These are phyloP conservation scores for Spatulosminthurus flaviceps DNA, from an alignment of 2,888 invertebrate genomes.

Conservation along the genomic window DNA sequence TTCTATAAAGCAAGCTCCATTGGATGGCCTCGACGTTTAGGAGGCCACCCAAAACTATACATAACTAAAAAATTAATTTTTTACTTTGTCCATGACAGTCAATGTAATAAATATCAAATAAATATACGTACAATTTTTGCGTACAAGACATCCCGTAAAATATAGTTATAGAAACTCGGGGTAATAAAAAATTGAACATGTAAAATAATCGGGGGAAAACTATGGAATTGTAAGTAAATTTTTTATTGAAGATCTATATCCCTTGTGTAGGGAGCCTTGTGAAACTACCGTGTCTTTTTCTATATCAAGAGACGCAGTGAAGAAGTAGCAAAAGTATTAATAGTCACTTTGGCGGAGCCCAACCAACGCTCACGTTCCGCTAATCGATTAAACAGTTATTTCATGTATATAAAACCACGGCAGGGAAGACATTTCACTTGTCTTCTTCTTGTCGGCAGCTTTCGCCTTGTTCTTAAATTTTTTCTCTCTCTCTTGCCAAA, in stretches of 20 bases:
- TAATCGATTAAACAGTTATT: conserved; percentile 45
- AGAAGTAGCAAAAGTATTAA: too few species aligned
- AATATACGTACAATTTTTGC: neutral
- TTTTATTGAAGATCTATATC: too few species aligned
- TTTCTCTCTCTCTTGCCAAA: neutral
- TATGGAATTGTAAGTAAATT: too few species aligned
- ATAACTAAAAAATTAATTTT: too few species aligned
- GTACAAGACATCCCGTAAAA: neutral
- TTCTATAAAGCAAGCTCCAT: too few species aligned
- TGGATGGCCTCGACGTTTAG: too few species aligned
- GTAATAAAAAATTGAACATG: conserved; percentile 3
- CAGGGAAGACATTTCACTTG: conserved; percentile 44
- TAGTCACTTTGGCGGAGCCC: neutral
- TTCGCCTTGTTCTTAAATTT: conserved; percentile 24
- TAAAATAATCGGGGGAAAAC: neutral
- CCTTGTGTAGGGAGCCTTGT: too few species aligned
- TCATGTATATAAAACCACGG: conserved; percentile 38
- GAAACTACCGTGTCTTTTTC: too few species aligned
- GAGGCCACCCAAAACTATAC: too few species aligned
- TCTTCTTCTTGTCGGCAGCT: conserved; percentile 36
- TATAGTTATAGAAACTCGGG: neutral
- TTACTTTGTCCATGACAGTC: neutral
- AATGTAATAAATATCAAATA: neutral
- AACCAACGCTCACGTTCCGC: conserved; percentile 7
- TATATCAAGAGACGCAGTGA: too few species aligned